Evolutionary conservation across 2,113 vertebrate genomes (phyloP), one percentile per base, ranked within the genome.

Genomic region (Charina bottae): DNA sequence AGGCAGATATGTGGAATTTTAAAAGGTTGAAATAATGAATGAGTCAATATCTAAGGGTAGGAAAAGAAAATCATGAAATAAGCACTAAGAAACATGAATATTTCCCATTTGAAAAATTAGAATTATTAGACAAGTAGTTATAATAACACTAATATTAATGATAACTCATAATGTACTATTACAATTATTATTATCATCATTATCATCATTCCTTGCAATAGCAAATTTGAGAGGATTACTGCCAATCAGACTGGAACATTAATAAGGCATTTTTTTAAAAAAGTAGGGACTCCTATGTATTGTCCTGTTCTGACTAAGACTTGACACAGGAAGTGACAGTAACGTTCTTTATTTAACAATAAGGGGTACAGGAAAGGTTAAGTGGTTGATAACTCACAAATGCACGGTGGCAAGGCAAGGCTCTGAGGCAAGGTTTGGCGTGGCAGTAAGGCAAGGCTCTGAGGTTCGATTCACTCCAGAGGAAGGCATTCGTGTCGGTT

Each of bases 1-100:
- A 93, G 78, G 64, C 26, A 89, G 23, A 26, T 84, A 88, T 83
- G 56, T 0, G 87, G 12, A 83, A 64, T 93, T 91, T 93, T 28
- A 92, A 94, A 95, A 83, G 56, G 54, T 26, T 1, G 72, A 24
- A 86, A 3, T 91, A 72, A 89, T 58, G 49, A 0, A 89, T 42
- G 9, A 49, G 88, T 93, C 78, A 64, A 89, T 95, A 94, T 93
- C n/a, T 54, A 92, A 94, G 56, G 60, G 58, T 60, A 33, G 85
- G 11, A 42, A 46, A 59, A 90, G 87, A 42, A 62, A 88, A 54
- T 85, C 33, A 55, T 26, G 59, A 6, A 94, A 78, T 3, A 92
- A 53, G 2, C 78, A 90, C 59, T 7, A 10, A 46, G 78, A 86
- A 84, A 68, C 37, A 87, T 19, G 26, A 54, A 54, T 62, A 1